Conservation (phyloP, 1,140 invertebrate genomes). For the Drosophila athabasca region DNA sequence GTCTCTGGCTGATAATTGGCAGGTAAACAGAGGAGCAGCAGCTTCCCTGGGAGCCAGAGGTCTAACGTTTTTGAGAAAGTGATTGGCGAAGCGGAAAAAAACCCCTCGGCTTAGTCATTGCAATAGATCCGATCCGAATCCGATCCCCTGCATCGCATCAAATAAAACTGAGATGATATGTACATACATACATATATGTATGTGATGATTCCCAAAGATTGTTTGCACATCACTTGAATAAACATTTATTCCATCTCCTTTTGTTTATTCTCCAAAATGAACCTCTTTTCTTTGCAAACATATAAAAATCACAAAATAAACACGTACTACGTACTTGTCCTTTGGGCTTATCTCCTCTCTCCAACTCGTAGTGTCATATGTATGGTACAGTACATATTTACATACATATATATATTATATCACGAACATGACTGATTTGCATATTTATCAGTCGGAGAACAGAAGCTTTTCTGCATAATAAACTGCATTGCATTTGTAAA, state of each 20-base stretch:
- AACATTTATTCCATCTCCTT: too few relatives aligned
- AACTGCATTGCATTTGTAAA: conserved; percentile 14
- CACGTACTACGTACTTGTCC: background rate
- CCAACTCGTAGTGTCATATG: background rate
- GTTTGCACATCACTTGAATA: too few relatives aligned
- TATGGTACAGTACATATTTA: too few relatives aligned
- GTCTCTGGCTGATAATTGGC: conserved; percentile 18
- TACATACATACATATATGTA: too few relatives aligned
- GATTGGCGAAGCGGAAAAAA: conserved; percentile 32
- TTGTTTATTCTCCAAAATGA: too few relatives aligned
- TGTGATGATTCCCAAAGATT: too few relatives aligned
- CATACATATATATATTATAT: background rate
- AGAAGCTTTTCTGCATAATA: conserved; percentile 8
- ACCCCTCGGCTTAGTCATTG: conserved; percentile 15
- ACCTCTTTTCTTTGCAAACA: too few relatives aligned
- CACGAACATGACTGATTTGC: background rate
- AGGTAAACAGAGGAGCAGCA: background rate
- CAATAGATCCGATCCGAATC: background rate
- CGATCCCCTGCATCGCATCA: background rate
- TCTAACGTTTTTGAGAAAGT: conserved; percentile 12
- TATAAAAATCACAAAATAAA: too few relatives aligned
- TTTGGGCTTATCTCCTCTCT: conserved; percentile 5
- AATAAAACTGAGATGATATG: too few relatives aligned
- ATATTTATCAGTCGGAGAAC: conserved; percentile 10
- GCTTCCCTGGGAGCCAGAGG: conserved; percentile 3